These are phyloP conservation scores for Pollenia angustigena DNA, from an alignment of 2,888 invertebrate species.

Conservation along the genomic window DNA sequence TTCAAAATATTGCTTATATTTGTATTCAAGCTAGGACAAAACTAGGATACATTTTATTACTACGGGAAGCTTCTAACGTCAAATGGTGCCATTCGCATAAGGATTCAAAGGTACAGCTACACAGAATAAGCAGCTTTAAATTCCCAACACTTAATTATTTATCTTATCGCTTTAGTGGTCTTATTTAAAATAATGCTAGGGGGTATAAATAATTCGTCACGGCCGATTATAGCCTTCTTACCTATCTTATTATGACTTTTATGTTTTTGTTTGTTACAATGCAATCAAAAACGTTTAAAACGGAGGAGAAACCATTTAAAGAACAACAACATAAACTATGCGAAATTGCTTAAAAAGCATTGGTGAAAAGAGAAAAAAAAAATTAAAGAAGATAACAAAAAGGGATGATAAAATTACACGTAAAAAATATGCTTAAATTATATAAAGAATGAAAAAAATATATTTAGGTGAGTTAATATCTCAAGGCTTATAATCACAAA, in stretches of 20 bases:
- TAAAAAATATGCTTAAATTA: slow-evolving; percentile 16
- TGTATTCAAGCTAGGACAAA: no score
- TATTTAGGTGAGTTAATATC: slow-evolving; percentile 47
- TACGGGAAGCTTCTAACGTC: no score
- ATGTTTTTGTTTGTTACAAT: slow-evolving; percentile 53
- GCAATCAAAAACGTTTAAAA: slow-evolving; percentile 63
- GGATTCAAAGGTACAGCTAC: no score
- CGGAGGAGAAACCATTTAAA: slow-evolving; percentile 27
- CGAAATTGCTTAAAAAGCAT: slow-evolving; percentile 57
- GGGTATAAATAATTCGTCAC: no score
- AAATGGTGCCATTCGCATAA: no score
- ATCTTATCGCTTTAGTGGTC: no score
- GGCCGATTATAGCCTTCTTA: slow-evolving; percentile 6
- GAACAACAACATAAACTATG: slow-evolving; percentile 43
- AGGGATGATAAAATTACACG: slow-evolving; percentile 26
- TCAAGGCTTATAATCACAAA: slow-evolving; percentile 28
- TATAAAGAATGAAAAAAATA: slow-evolving; percentile 13
- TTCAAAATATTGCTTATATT: no score
- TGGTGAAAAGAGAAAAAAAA: slow-evolving; percentile 15
- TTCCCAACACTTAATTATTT: no score
- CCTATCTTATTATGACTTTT: no score
- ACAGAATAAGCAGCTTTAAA: no score
- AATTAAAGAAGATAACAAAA: not conserved
- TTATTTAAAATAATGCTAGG: no score
- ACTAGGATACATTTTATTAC: no score